Evolutionary conservation across 2,797 vertebrate genomes (phyloP).

Genomic region (Petrocephalus sullivani): DNA sequence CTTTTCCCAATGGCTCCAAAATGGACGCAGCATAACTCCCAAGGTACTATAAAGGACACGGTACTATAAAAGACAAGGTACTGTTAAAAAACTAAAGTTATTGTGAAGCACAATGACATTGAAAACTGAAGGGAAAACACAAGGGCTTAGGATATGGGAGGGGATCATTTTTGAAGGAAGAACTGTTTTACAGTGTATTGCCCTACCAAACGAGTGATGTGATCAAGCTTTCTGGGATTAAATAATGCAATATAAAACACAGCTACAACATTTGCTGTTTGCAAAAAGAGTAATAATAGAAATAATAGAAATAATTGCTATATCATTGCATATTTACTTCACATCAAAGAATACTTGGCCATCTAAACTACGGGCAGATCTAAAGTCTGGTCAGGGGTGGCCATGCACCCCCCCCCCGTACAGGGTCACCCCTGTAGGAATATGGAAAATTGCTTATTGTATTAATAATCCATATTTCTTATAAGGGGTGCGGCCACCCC

Average conservation of each 20-base stretch:
- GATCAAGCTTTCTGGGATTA: neutral
- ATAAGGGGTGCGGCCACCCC: neutral
- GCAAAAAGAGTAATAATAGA: neutral
- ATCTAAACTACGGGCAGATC: too few species aligned
- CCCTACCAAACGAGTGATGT: conserved; percentile 24
- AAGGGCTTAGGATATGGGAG: neutral
- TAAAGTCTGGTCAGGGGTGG: too few species aligned
- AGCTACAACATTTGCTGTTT: neutral
- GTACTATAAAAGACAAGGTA: conserved; percentile 18
- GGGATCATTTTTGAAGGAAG: conserved; percentile 21
- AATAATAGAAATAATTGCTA: neutral
- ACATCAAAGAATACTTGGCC: neutral
- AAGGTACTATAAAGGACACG: conserved; percentile 19
- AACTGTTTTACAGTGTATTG: conserved; percentile 27
- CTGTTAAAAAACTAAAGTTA: conserved; percentile 18
- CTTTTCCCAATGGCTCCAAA: conserved; percentile 22
- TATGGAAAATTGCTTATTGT: neutral
- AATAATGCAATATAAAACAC: neutral
- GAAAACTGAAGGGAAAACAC: conserved; percentile 29
- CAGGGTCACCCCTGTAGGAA: neutral
- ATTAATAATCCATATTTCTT: neutral
- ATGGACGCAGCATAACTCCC: neutral
- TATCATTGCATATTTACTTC: neutral
- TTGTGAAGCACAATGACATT: conserved; percentile 15
- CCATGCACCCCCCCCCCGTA: neutral